Evolutionary conservation across 2,797 vertebrate genomes (phyloP), one percentile per base, ranked within the genome.

Genomic region (Sebastes iracundus): DNA sequence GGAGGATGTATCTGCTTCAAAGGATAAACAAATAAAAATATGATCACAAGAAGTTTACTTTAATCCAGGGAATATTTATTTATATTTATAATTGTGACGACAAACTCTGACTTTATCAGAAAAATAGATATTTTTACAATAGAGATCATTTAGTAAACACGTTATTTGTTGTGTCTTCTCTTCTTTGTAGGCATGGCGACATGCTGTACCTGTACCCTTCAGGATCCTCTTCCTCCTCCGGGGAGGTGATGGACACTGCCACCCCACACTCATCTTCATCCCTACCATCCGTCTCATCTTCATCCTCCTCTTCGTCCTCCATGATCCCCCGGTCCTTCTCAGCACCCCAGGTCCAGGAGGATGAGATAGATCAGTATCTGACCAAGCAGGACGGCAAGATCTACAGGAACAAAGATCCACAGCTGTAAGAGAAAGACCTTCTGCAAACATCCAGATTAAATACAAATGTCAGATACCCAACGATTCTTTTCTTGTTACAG

Each of bases 321-420:
- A 72, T 92, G 42, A 91, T 96, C 63, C 82, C 94, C 1, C 96
- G 96, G 66, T 96, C 96, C 10, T 84, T 83, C n/a, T 97, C 97
- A 0, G 86, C 95, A 1, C 95, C 96, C 18, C 96, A 95, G 30
- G 95, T 98, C 90, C 96, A 95, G 62, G 99, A 99, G 72, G 98
- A 99, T 2, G 97, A 98, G 82, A 99, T 99, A 0, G 98, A 99
- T 90, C 98, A 99, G 89, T 98, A 97, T 86, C 95, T 99, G 92
- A 95, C 96, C 90, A 98, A 97, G 80, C 99, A 99, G 88, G 99
- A 99, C 0, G 99, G 99, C 74, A 99, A 99, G 91, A 99, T 99
- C 87, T 99, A 99, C 92, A 90, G 98, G 77, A 98, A 96, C 91
- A 93, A 83, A 89, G 99, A 99, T 84, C 95, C 97, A 2, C 98